Evolutionary conservation across 2,797 vertebrate genomes (phyloP).

Genomic region (Leuciscus waleckii): DNA sequence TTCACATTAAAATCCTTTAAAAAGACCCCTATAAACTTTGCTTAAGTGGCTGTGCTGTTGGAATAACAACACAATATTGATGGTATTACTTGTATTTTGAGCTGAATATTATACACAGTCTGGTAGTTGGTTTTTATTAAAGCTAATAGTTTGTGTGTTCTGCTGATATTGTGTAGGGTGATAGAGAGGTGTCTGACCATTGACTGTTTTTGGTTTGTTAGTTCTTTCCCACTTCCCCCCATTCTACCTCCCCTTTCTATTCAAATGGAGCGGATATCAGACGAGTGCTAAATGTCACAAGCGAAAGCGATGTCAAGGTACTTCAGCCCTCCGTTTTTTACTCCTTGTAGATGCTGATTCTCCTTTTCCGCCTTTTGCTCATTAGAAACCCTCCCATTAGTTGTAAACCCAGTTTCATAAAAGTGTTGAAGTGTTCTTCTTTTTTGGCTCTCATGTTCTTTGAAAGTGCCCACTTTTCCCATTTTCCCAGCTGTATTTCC

Average conservation of each 20-base stretch:
- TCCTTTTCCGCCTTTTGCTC: constrained; percentile 48
- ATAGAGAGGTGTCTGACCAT: constrained; percentile 56
- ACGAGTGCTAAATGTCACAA: constrained; percentile 95
- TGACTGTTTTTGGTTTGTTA: constrained; percentile 95
- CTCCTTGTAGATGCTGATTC: constrained; percentile 64
- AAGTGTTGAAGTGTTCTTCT: no score
- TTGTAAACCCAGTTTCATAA: constrained; percentile 48
- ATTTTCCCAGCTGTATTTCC: neutral
- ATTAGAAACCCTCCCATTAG: constrained; percentile 38
- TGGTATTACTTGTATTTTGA: neutral
- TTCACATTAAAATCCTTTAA: neutral
- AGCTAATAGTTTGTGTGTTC: neutral
- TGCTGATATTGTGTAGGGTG: neutral
- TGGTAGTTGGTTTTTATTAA: neutral
- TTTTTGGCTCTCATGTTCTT: neutral
- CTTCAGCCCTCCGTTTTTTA: constrained; percentile 66
- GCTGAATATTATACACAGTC: neutral
- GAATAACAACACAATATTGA: neutral
- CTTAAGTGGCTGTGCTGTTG: neutral
- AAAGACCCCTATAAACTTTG: neutral
- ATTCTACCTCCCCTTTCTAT: constrained; percentile 99
- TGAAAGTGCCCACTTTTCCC: neutral
- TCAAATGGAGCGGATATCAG: constrained; percentile 99
- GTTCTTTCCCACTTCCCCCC: constrained; percentile 96
- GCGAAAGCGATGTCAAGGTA: constrained; percentile 98